These are phyloP conservation scores for Danaus melanippus DNA, from an alignment of 1,140 invertebrate species.

Conservation along the genomic window DNA sequence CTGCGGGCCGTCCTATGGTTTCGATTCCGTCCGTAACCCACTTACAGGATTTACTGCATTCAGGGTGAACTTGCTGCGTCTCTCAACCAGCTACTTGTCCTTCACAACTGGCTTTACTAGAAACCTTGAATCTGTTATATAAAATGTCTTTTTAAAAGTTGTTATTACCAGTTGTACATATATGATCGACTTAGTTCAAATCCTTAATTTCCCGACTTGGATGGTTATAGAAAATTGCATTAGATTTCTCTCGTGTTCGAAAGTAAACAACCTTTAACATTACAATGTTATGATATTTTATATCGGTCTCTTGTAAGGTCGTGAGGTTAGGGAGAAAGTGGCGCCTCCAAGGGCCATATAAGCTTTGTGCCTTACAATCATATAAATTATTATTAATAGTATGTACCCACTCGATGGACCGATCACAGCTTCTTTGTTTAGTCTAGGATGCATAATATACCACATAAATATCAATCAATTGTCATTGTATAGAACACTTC, in stretches of 20 bases:
- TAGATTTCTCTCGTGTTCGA: slow-evolving; percentile 2
- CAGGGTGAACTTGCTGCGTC: slow-evolving; percentile 7
- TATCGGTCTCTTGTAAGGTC: slow-evolving; percentile 19
- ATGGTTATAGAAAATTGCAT: too few species aligned
- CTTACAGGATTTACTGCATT: slow-evolving; percentile 6
- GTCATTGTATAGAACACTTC: too few species aligned
- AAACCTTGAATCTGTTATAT: neutral
- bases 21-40: slow-evolving; percentile 13
- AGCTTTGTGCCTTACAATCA: slow-evolving; percentile 26
- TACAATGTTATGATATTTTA: slow-evolving; percentile 16
- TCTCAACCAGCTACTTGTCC: too few species aligned
- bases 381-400: slow-evolving; percentile 44
- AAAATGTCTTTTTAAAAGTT: neutral
- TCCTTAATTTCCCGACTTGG: too few species aligned
- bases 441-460: neutral
- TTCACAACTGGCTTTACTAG: neutral
- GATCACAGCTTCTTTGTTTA: slow-evolving; percentile 28
- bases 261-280: slow-evolving; percentile 10
- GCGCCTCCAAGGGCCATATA: slow-evolving; percentile 17
- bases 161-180: neutral
- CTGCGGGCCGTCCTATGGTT: slow-evolving; percentile 4
- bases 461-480: too few species aligned
- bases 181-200: too few species aligned
- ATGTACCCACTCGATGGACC: slow-evolving; percentile 17
- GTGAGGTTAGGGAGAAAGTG: slow-evolving; percentile 25